Evolutionary conservation across 1,140 invertebrate species (phyloP).

Genomic region (Gryllus bimaculatus): DNA sequence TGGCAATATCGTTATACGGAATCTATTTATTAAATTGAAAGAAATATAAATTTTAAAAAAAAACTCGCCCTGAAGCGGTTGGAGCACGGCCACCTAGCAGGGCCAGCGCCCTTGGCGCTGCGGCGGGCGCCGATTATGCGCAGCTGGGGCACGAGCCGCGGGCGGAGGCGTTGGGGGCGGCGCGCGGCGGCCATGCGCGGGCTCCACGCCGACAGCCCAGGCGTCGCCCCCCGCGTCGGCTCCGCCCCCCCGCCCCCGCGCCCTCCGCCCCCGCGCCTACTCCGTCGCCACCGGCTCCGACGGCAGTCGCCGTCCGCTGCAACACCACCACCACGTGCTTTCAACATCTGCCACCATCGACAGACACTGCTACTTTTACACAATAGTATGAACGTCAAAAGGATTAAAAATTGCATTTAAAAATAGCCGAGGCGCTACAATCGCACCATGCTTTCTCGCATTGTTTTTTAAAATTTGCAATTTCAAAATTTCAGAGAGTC

Average conservation of each 20-base stretch:
- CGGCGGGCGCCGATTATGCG: conserved; percentile 78
- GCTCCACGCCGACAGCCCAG: neutral
- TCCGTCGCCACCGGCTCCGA: neutral
- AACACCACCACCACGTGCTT: too few species aligned
- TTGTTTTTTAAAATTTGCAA: too few species aligned
- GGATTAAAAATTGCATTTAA: too few species aligned
- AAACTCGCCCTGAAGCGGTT: conserved; percentile 62
- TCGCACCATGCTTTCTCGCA: too few species aligned
- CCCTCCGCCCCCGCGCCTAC: neutral
- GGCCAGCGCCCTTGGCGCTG: conserved; percentile 75
- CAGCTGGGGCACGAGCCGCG: neutral
- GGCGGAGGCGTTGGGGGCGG: conserved; percentile 3
- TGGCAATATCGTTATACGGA: too few species aligned
- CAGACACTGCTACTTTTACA: too few species aligned
- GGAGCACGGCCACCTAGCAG: conserved; percentile 84
- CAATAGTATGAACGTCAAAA: too few species aligned
- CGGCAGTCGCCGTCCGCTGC: neutral
- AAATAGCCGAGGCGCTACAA: too few species aligned
- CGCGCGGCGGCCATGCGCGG: neutral
- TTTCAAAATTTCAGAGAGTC: too few species aligned
- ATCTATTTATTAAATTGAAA: too few species aligned
- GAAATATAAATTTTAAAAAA: too few species aligned
- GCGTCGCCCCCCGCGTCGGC: neutral
- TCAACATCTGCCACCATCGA: neutral
- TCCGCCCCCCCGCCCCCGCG: neutral